Base-by-base conservation (phyloP, 2,113 vertebrate species). In the Corythornis vintsioides region DNA sequence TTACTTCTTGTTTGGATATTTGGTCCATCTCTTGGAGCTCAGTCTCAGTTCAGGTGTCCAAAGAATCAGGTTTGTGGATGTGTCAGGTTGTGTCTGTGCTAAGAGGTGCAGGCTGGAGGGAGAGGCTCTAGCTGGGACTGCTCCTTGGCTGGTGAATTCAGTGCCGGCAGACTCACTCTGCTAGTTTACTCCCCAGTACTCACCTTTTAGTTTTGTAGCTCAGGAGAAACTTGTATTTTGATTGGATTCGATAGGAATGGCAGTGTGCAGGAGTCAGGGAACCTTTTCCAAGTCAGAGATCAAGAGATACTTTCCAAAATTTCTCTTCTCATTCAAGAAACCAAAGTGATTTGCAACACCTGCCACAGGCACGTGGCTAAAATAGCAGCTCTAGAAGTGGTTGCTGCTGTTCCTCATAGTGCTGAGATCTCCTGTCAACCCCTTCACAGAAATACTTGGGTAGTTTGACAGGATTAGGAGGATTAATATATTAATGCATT, bases 401-500 rank as follows among this genome's bases (percentile, higher is more conserved):
- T 15, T 73, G 64, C 70, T 80, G 43, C 52, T 59, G 1, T 38
- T 87, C 52, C 61, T 53, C 69, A 73, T 48, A 83, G 56, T 48
- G 19, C 17, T 9, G 85, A 88, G 82, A 89, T 81, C 67, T 86
- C 65, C 89, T 66, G 92, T 94, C 91, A 85, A 81, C 88, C 59
- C 88, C 86, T 29, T 15, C 72, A 67, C 29, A 40, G 52, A 76
- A 83, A 95, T 85, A 92, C 92, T 94, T 65, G 69, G 91, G 86
- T 96, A 96, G 95, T 97, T 97, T 95, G 96, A 97, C 95, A 96
- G 96, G 96, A 98, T 98, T 98, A 98, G 91, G 88, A 85, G 92
- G 96, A 97, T 98, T 98, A 98, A 97, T 97, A 90, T 87, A 95
- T 96, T 96, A 97, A 97, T 95, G 95, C 92, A 94, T 97, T 97